Base-by-base conservation (phyloP, 2,113 vertebrate species). In the Aptenodytes patagonicus region DNA sequence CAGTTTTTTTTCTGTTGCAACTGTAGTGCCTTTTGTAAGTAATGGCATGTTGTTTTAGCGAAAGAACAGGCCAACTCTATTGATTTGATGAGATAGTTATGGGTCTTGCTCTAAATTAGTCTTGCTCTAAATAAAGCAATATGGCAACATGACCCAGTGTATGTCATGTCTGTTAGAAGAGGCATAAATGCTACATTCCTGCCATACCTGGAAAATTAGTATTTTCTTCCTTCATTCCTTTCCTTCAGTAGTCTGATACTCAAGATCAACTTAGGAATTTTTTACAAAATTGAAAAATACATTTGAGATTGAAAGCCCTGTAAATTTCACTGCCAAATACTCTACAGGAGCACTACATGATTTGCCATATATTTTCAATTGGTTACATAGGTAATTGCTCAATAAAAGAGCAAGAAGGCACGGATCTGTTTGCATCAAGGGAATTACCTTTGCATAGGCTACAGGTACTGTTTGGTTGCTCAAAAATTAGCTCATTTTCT, bases 31-130 rank as follows among this genome's bases (percentile, higher is more conserved):
- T 3, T 64, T 49, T 64, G 12, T 17, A 72, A 78, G 34, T 46
- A 82, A 60, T 5, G 10, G 2, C 6, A 38, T 2, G 1, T 14
- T 58, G 11, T 58, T 81, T 65, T 72, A 79, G 38, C 0, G 0
- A 55, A 76, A 83, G 36, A 44, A 18, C 8, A 34, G 21, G 3
- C 7, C 24, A 70, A 0, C 6, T 57, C 22, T 34, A 9, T 7
- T 44, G 60, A 61, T 18, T 40, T 61, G 29, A 25, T 38, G 18
- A 52, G 32, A 25, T 11, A 44, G 9, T 58, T 65, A 64, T 19
- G 18, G 20, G 34, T 86, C 58, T 60, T 90, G 21, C n/a, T 82
- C 3, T 62, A 69, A 85, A 57, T 65, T 29, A 31, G 29, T 28
- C 22, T 44, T 57, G 10, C 20, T 65, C 25, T 83, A 61, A 82